Base-by-base conservation (phyloP, 2,888 invertebrate species). In the Yponomeuta malinellus region DNA sequence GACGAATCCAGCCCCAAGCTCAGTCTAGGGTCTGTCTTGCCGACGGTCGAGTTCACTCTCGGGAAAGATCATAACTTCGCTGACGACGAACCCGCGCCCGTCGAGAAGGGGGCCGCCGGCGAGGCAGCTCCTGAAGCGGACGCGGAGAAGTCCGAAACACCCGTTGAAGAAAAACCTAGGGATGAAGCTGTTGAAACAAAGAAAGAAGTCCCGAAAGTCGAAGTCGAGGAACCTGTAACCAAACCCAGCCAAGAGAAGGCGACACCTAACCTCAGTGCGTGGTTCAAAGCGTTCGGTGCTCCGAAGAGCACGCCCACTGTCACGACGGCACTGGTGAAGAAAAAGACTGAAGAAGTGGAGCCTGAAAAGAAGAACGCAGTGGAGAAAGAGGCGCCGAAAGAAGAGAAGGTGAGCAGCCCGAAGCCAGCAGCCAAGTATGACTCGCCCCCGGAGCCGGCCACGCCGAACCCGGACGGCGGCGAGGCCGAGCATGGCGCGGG, bases 221-320 rank as follows among this genome's bases (percentile, higher is more conserved):
- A 92, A 82, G 88, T 89, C 43, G 90, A 91, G 73, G 84, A 83
- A 4, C 29, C 79, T 1, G 88, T 76, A 73, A 84, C 73, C 1
- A 89, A 90, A 76, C 89, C 86, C 33, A 93, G 93, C 73, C 93
- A 94, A 78, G 93, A 94, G 74, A 95, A 95, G 82, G 95, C 96
- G 29, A 96, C 96, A 59, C 97, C 97, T 0, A 97, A 97, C 87
- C 91, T 97, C 71, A 97, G 97, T 81, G 97, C 97, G 48, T 98
- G 97, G 97, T 96, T 97, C 74, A 97, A 97, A 86, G 97, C 97
- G 0, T 97, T 98, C 82, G 97, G 97, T 10, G 96, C 96, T 0
- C 97, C 97, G 0, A 97, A 97, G 86, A 93, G 92, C 73, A 90
- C 94, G 73, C 83, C 89, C 1, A 78, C 86, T 12, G 68, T 96